These are phyloP conservation scores for Drosophila dunni DNA, from an alignment of 1,140 invertebrate genomes.

Conservation along the genomic window DNA sequence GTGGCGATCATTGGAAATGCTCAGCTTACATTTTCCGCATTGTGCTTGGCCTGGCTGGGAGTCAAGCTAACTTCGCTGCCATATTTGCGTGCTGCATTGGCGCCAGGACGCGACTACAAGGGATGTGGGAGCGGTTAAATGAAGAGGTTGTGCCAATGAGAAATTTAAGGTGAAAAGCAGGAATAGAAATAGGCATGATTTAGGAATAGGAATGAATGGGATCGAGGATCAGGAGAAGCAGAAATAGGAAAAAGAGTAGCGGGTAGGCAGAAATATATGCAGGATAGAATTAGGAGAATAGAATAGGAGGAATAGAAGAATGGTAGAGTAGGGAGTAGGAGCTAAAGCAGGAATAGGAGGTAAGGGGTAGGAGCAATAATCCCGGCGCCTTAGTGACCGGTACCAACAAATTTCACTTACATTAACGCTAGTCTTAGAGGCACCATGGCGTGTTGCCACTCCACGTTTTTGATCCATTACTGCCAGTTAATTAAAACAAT, in stretches of 20 bases:
- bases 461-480: slow-evolving; percentile 67
- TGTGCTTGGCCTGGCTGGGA: slow-evolving; percentile 66
- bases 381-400: neutral
- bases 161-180: no score
- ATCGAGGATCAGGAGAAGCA: no score
- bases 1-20: no score
- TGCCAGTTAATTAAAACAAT: slow-evolving; percentile 36
- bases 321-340: neutral
- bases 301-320: no score
- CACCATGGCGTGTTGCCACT: slow-evolving; percentile 56
- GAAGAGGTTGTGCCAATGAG: no score
- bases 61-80: slow-evolving; percentile 74
- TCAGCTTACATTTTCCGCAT: slow-evolving; percentile 60
- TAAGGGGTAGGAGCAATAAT: neutral
- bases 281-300: no score
- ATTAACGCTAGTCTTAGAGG: slow-evolving; percentile 65
- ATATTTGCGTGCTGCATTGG: slow-evolving; percentile 48
- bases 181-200: no score
- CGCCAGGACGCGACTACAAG: slow-evolving; percentile 54
- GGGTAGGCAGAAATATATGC: no score
- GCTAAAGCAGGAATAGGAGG: neutral
- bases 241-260: no score
- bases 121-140: neutral
- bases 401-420: slow-evolving; percentile 49
- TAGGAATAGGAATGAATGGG: no score